phyloP scores from a whole-genome alignment of 2,888 invertebrate genomes.

The Philaethria dido region DNA sequence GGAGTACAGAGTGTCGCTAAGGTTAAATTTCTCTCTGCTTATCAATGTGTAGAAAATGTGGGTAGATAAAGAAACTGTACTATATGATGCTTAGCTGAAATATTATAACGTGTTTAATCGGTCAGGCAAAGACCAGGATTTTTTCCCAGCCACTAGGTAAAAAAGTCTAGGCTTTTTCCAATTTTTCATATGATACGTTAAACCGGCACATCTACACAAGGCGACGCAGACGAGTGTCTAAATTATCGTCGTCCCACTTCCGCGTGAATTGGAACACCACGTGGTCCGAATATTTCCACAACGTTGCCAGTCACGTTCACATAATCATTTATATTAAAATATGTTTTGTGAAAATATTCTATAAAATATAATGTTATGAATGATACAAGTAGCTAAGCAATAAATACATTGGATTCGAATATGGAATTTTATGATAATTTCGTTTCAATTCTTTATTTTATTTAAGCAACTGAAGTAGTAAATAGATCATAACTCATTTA shows the following conservation, averaged over 20 bases:
- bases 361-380: neutral
- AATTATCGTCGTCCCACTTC: slow-evolving; percentile 43
- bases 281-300: slow-evolving; percentile 34
- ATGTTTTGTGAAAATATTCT: neutral
- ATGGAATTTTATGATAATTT: too few relatives aligned
- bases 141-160: too few relatives aligned
- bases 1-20: too few relatives aligned
- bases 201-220: slow-evolving; percentile 8
- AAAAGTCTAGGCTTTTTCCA: neutral
- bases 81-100: too few relatives aligned
- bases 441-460: neutral
- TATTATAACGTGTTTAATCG: too few relatives aligned
- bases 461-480: neutral
- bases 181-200: slow-evolving; percentile 5
- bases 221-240: slow-evolving; percentile 25
- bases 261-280: slow-evolving; percentile 42
- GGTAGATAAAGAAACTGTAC: too few relatives aligned
- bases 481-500: too few relatives aligned
- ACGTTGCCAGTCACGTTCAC: slow-evolving; percentile 16
- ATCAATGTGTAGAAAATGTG: too few relatives aligned
- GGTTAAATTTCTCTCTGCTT: too few relatives aligned
- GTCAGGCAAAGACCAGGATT: too few relatives aligned
- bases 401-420: neutral
- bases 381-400: neutral
- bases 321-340: neutral